These are phyloP conservation scores for Ginglymostoma cirratum DNA, from an alignment of 2,113 vertebrate genomes.

Conservation along the genomic window DNA sequence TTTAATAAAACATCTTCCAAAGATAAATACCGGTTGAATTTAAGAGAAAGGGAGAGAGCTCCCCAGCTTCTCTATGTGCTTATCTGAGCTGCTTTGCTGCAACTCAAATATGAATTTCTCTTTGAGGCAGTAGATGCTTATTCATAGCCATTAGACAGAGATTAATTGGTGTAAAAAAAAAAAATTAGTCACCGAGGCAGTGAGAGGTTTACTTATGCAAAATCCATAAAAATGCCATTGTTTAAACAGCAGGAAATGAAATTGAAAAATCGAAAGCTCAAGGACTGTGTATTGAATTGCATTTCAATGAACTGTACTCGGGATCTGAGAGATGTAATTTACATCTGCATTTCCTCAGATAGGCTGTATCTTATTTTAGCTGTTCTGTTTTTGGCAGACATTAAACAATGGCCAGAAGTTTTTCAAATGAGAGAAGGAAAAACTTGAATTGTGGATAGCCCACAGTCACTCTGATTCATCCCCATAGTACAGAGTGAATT, in stretches of 20 bases:
- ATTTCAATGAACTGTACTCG: background rate
- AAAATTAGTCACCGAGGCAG: background rate
- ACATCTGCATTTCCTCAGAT: background rate
- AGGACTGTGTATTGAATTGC: background rate
- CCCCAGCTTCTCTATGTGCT: background rate
- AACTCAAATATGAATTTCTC: background rate
- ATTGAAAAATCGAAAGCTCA: background rate
- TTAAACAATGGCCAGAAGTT: background rate
- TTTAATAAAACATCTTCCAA: background rate
- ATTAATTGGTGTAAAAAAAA: background rate
- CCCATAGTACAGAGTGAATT: background rate
- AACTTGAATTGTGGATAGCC: background rate
- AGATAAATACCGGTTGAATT: background rate
- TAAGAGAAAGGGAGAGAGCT: background rate
- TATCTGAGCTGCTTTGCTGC: background rate
- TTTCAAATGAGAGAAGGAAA: background rate
- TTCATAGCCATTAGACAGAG: constrained; percentile 8
- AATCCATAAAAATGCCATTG: constrained; percentile 20
- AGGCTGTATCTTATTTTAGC: background rate
- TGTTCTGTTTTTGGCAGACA: background rate
- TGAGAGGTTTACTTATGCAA: background rate
- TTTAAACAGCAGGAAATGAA: background rate
- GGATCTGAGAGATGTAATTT: background rate
- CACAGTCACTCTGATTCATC: background rate
- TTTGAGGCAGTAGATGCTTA: background rate